phyloP scores from a whole-genome alignment of 2,797 vertebrate genomes.

The Amniataba percoides region DNA sequence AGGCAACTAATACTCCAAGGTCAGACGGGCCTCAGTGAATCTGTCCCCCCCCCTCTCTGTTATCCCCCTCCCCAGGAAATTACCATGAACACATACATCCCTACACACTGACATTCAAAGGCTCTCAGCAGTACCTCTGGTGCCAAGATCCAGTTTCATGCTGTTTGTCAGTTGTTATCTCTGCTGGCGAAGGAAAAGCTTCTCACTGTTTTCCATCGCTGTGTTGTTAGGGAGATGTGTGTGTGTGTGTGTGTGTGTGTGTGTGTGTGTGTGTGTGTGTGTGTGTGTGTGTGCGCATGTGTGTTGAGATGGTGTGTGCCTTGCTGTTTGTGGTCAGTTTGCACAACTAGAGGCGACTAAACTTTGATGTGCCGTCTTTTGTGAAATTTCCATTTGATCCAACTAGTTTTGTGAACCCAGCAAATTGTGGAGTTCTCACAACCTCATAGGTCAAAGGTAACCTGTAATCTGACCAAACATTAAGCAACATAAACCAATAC shows the following conservation, averaged over 20 bases:
- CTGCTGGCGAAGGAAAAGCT: conserved; percentile 40
- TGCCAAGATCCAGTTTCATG: conserved; percentile 61
- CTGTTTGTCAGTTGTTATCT: conserved; percentile 68
- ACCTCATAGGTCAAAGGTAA: conserved; percentile 5
- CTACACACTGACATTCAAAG: conserved; percentile 39
- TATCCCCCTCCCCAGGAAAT: conserved; percentile 48
- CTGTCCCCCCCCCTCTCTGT: conserved; percentile 2
- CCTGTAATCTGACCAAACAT: background rate
- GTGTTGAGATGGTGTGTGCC: background rate
- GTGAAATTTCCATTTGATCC: background rate
- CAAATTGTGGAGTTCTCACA: background rate
- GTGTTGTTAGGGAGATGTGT: background rate
- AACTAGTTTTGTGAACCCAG: background rate
- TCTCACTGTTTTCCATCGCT: conserved; percentile 33
- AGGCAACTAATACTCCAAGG: conserved; percentile 51
- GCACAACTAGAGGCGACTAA: background rate
- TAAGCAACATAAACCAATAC: background rate
- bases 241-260: too few species aligned
- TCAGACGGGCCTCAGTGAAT: conserved; percentile 36
- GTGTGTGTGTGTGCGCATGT: background rate
- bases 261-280: background rate
- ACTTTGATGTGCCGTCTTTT: background rate
- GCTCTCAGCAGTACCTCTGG: conserved; percentile 37
- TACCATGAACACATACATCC: conserved; percentile 51
- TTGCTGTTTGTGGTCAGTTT: conserved; percentile 15